Percentiles rank a stretch among this genome's conserved stretches.
These are phyloP conservation scores for Macrosteles quadrilineatus DNA, from an alignment of 1,140 invertebrate genomes.

Conservation along the genomic window DNA sequence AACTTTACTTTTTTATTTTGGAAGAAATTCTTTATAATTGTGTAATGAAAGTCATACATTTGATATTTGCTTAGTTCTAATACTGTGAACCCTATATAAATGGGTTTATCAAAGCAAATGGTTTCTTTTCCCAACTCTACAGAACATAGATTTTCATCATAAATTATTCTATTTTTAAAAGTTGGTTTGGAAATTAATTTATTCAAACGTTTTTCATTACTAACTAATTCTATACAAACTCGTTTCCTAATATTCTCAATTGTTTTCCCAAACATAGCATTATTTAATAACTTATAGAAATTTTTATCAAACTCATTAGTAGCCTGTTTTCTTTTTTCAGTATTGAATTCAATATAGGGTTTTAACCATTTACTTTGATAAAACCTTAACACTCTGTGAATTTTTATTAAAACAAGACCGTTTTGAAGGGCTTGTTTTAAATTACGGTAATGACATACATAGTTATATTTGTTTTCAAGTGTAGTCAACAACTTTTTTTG, in stretches of 20 bases:
- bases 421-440: slow-evolving; percentile 53
- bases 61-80: neutral
- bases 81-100: too few species aligned
- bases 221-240: slow-evolving; percentile 40
- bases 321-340: slow-evolving; percentile 45
- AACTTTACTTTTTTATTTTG: slow-evolving; percentile 23
- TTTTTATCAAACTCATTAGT: slow-evolving; percentile 51
- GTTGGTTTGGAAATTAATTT: neutral
- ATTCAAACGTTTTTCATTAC: neutral
- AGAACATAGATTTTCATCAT: neutral
- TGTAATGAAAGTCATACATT: slow-evolving; percentile 5
- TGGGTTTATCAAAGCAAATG: neutral
- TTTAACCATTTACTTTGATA: slow-evolving; percentile 54
- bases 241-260: slow-evolving; percentile 51
- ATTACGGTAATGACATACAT: slow-evolving; percentile 55
- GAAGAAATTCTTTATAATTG: neutral
- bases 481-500: neutral
- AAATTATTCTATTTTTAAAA: neutral
- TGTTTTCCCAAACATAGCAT: slow-evolving; percentile 53
- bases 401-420: slow-evolving; percentile 53
- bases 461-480: slow-evolving; percentile 48
- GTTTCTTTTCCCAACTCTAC: neutral
- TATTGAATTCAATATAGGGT: slow-evolving; percentile 52
- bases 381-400: slow-evolving; percentile 56
- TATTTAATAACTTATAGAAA: slow-evolving; percentile 53